Percentiles rank a stretch among this genome's conserved stretches.
These are phyloP conservation scores for Chanos chanos DNA, from an alignment of 2,797 vertebrate species.

Conservation along the genomic window DNA sequence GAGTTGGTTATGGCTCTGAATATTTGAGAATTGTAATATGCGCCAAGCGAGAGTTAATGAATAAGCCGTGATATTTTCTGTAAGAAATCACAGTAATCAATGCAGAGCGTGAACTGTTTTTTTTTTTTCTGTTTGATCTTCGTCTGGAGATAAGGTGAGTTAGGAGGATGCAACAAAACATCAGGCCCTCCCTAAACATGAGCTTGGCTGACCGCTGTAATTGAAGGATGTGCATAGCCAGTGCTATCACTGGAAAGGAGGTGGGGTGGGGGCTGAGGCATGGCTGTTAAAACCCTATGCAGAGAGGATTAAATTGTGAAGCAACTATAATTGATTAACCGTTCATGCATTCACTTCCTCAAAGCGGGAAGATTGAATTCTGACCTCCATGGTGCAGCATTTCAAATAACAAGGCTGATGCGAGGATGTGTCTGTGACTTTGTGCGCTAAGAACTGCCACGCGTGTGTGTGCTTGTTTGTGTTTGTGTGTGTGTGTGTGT, in stretches of 20 bases:
- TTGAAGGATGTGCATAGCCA: conserved; percentile 9
- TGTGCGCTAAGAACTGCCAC: neutral
- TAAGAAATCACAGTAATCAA: no score
- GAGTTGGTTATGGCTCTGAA: no score
- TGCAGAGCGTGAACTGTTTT: no score
- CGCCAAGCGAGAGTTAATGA: no score
- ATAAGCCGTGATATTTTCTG: no score
- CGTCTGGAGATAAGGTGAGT: conserved; percentile 18
- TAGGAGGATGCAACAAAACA: conserved; percentile 1
- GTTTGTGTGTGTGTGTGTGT: conserved; percentile 2
- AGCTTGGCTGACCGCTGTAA: conserved; percentile 10
- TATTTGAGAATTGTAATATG: no score
- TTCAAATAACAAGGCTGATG: conserved; percentile 26
- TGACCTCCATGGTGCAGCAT: conserved; percentile 15
- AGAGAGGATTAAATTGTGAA: conserved; percentile 29
- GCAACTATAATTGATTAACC: conserved; percentile 42
- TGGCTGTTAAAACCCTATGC: conserved; percentile 13
- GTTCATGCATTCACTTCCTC: conserved; percentile 19
- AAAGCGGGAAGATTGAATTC: conserved; percentile 33
- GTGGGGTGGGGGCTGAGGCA: neutral
- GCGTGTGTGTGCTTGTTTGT: neutral
- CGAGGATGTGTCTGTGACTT: conserved; percentile 26
- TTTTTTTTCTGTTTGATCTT: conserved; percentile 3
- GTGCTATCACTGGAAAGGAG: neutral
- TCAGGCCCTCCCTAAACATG: conserved; percentile 12